Base-by-base conservation (phyloP, 2,113 vertebrate species). In the Sylvietta virens region DNA sequence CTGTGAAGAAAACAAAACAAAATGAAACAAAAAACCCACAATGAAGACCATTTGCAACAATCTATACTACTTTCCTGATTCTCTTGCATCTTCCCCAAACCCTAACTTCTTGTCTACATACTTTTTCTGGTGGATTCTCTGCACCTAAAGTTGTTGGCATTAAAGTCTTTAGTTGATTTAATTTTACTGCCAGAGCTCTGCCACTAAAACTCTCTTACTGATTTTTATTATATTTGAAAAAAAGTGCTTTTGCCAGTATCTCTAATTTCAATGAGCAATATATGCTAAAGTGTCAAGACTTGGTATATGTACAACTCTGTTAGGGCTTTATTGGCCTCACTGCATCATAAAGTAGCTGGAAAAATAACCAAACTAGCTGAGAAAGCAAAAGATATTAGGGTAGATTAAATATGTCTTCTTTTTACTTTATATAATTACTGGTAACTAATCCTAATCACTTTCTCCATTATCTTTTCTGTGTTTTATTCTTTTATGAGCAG, bases 261-360 rank as follows among this genome's bases (percentile, higher is more conserved):
- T 88, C 50, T 86, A 86, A 88, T 90, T 95, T 90, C 85, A 88
- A 58, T 80, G 53, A 92, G 58, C 67, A 94, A 73, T 92, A 92
- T 90, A 65, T 60, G 48, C 45, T 87, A 13, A 91, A 45, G 2
- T 79, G 61, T 86, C 66, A 61, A 70, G 56, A 39, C 51, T 27
- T 72, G 23, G 45, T 80, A 57, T 69, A 88, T 76, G 37, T 77
- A 85, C 42, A 72, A 7, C 10, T 92, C 74, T 86, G 21, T 40
- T 26, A 77, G 20, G 53, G 35, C 42, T 90, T 87, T 93, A 78
- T 53, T 94, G 53, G 31, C 26, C 53, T 88, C 45, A 47, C 40
- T 82, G 62, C 24, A 60, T 72, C 8, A 4, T 76, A 86, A 91
- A 90, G 37, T 39, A 86, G 1, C 56, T 78, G 33, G 47, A 53